phyloP scores from a whole-genome alignment of 2,113 vertebrate species.

The Chaetops frenatus region DNA sequence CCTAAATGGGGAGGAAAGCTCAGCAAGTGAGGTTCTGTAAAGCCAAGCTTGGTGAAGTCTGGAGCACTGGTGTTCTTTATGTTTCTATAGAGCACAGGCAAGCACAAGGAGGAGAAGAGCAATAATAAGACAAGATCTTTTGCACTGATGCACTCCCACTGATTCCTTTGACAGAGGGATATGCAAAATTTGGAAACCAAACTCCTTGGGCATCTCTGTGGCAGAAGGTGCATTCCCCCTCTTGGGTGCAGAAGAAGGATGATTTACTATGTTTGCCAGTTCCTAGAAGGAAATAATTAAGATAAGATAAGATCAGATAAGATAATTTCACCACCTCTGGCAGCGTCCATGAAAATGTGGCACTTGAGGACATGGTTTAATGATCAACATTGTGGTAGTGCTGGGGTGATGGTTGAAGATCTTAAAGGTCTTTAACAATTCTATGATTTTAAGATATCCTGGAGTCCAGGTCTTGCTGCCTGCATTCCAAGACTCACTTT shows the following conservation, averaged over 20 bases:
- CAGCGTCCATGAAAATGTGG: neutral
- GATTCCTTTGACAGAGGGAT: neutral
- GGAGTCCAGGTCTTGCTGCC: fast-evolving
- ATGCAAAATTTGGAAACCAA: neutral
- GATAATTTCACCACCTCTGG: neutral
- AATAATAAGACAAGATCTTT: neutral
- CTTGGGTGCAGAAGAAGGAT: neutral
- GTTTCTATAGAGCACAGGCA: neutral
- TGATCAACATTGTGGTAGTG: neutral
- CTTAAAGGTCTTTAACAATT: neutral
- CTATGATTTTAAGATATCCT: neutral
- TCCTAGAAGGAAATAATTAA: neutral
- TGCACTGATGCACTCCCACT: no score
- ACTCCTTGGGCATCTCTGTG: neutral
- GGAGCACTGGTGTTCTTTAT: neutral
- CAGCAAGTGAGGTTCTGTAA: neutral
- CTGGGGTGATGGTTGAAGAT: no score
- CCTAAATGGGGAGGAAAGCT: neutral
- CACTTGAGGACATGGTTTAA: neutral
- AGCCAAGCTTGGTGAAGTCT: neutral
- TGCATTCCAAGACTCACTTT: neutral
- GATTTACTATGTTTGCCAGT: neutral
- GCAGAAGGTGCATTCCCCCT: neutral
- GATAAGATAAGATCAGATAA: neutral
- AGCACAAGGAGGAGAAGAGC: neutral